These are phyloP conservation scores for Hipparchia sbordonii DNA, from an alignment of 2,888 invertebrate species.

Conservation along the genomic window DNA sequence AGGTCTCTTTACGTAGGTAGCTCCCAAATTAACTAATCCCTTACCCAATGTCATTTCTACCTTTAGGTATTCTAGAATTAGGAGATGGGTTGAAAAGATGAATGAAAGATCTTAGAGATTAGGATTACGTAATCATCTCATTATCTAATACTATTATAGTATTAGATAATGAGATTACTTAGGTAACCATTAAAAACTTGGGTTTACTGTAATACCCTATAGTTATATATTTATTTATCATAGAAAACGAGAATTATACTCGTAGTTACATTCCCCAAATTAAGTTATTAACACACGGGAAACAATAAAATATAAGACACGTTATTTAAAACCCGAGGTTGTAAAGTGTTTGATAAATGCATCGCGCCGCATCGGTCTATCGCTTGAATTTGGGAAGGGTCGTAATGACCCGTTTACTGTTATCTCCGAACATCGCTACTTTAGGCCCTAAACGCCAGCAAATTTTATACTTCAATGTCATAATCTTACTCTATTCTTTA, in stretches of 20 bases:
- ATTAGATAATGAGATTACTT: too few species aligned
- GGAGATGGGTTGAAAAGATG: too few species aligned
- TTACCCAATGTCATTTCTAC: too few species aligned
- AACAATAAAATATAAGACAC: conserved; percentile 65
- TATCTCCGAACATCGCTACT: conserved; percentile 72
- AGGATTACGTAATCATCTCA: too few species aligned
- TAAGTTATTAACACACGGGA: conserved; percentile 67
- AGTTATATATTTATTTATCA: too few species aligned
- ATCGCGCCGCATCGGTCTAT: conserved; percentile 60
- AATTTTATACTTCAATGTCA: conserved; percentile 78
- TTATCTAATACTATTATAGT: too few species aligned
- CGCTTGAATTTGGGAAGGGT: conserved; percentile 64
- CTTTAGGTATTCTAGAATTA: too few species aligned
- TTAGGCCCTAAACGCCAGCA: conserved; percentile 65
- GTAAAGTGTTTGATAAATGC: conserved; percentile 69
- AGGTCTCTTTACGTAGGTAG: too few species aligned
- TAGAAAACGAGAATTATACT: not conserved
- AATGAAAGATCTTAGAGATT: too few species aligned
- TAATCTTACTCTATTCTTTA: conserved; percentile 63
- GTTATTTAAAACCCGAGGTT: conserved; percentile 57
- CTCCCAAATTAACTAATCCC: too few species aligned
- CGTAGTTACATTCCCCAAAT: conserved; percentile 46
- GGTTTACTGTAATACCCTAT: too few species aligned
- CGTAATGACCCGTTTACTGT: conserved; percentile 75
- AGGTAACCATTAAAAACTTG: too few species aligned